A percentile compares a stretch with the other conserved stretches of the same genome.
Conservation (phyloP, 2,888 invertebrate genomes). For the Colostygia pectinataria region DNA sequence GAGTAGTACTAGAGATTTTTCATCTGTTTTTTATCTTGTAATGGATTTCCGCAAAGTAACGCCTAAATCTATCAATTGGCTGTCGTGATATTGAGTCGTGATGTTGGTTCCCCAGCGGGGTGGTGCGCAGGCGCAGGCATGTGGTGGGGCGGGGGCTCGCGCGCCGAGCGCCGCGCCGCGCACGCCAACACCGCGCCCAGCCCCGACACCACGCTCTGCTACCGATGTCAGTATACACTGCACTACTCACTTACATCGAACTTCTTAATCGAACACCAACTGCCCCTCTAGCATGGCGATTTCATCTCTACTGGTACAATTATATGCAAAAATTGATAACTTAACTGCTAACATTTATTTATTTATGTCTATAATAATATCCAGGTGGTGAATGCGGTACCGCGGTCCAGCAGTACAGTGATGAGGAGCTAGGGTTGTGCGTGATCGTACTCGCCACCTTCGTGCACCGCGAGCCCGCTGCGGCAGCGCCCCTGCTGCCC, state of each 20-base stretch:
- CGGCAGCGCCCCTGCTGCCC: slow-evolving; percentile 96
- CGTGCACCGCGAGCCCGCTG: slow-evolving; percentile 96
- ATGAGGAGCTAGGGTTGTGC: slow-evolving; percentile 97
- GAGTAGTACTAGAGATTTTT: too few species aligned
- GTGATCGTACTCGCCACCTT: slow-evolving; percentile 97
- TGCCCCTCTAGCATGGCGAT: too few species aligned
- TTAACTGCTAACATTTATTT: too few species aligned
- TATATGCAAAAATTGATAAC: too few species aligned
- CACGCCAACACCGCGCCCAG: slow-evolving; percentile 72
- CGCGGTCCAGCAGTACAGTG: slow-evolving; percentile 95
- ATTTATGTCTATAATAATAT: slow-evolving; percentile 22
- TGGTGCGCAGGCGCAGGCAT: slow-evolving; percentile 34
- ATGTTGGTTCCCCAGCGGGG: too few species aligned
- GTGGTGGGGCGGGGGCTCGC: slow-evolving; percentile 50
- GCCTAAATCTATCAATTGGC: too few species aligned
- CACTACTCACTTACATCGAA: too few species aligned
- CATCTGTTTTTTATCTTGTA: too few species aligned
- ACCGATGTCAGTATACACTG: slow-evolving; percentile 57
- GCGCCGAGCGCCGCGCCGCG: slow-evolving; percentile 64
- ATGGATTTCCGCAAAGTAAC: too few species aligned
- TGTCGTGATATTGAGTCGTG: too few species aligned
- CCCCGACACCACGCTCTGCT: slow-evolving; percentile 57
- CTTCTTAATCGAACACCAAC: too few species aligned
- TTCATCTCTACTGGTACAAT: too few species aligned
- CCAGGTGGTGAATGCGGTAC: slow-evolving; percentile 96